phyloP scores from a whole-genome alignment of 1,140 invertebrate species.

The Halictus rubicundus region DNA sequence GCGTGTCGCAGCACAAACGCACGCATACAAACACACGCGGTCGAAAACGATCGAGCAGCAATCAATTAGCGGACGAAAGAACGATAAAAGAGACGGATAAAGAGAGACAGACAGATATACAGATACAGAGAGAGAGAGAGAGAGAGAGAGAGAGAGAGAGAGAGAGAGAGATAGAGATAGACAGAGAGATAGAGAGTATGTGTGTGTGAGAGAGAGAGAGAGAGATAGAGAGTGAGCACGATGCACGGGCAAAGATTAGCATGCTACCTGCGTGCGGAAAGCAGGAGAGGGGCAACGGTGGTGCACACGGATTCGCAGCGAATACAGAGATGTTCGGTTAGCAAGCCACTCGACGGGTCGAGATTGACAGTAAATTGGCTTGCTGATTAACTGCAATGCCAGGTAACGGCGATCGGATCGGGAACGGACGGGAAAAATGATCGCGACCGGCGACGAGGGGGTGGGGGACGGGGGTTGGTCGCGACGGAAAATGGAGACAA shows the following conservation, averaged over 20 bases:
- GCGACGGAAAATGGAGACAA: not conserved
- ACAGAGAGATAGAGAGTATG: not conserved
- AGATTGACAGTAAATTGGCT: constrained; percentile 64
- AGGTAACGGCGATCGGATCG: constrained; percentile 31
- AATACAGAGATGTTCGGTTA: constrained; percentile 44
- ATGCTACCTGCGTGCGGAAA: constrained; percentile 59
- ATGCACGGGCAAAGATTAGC: constrained; percentile 32
- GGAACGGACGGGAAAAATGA: constrained; percentile 15
- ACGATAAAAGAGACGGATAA: no score
- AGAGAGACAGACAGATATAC: no score
- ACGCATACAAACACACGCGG: constrained; percentile 2
- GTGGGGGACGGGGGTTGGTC: no score
- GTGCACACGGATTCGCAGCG: constrained; percentile 25
- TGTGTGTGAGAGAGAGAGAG: not conserved
- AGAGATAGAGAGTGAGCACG: not conserved
- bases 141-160: not conserved
- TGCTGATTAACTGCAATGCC: constrained; percentile 64
- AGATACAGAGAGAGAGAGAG: no score
- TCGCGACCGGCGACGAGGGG: constrained; percentile 1
- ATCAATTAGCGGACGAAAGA: constrained; percentile 39
- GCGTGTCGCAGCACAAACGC: not conserved
- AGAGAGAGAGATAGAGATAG: not conserved
- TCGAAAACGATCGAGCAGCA: constrained; percentile 40
- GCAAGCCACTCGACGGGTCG: constrained; percentile 55
- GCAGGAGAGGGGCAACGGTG: constrained; percentile 22